Evolutionary conservation across 2,797 vertebrate genomes (phyloP), one percentile per base, ranked within the genome.

Genomic region (Gobio occitaniae): DNA sequence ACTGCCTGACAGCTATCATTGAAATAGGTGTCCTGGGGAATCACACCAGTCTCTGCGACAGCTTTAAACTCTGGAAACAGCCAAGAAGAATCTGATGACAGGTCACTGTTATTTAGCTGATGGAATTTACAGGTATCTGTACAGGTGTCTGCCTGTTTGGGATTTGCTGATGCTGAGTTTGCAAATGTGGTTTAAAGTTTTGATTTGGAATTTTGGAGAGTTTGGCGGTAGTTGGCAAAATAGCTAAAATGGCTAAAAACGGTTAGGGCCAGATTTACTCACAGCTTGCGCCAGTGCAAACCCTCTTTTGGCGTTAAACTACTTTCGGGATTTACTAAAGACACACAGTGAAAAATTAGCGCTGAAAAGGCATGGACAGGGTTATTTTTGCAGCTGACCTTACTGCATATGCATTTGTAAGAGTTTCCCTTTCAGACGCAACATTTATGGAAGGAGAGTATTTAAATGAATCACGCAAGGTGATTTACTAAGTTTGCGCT

Each of bases 21-120:
- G n/a, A 78, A 78, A 78, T 48, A 1, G 15, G 41, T 47, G 15
- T 78, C 59, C 25, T 78, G 59, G 76, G 56, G 63, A 65, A 47
- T 32, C 16, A 25, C 38, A 32, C 41, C 76, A 19, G 41, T 78
- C 41, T 65, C 77, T 63, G n/a, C 29, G 59, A 66, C 77, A 32
- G 59, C 44, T 9, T 59, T 32, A 10, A 48, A 38, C n/a, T 44
- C 59, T 65, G 3, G 16, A 63, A 78, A 63, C 21, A n/a, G 13
- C 56, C 29, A 78, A 63, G 21, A 47, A 3, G 54, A 59, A 78
- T 25, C n/a, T 61, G n/a, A 63, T 10, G 16, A 36, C 36, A 4
- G 76, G 38, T 47, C 56, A 78, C 36, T n/a, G n/a, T 9, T 41
- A 59, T 59, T 76, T 56, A 41, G 52, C 52, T 2, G 2, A 15